Evolutionary conservation across 2,888 invertebrate species (phyloP).

Genomic region (Cyclophora albipunctata): DNA sequence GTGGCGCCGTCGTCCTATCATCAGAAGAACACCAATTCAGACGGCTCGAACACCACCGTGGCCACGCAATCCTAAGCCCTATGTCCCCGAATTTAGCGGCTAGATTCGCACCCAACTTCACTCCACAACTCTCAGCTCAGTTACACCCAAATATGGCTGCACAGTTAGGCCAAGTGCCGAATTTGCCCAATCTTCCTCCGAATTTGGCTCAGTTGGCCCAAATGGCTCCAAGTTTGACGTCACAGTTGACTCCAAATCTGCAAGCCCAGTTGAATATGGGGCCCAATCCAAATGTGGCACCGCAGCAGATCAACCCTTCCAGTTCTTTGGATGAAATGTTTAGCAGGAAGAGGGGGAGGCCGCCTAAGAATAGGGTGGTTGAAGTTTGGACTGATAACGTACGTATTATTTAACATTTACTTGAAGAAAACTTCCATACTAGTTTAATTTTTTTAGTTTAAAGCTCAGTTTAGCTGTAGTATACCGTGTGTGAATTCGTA

Average conservation of each 20-base stretch:
- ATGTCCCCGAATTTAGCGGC: conserved; percentile 75
- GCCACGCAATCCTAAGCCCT: conserved; percentile 84
- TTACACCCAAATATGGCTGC: conserved; percentile 69
- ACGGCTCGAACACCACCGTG: conserved; percentile 89
- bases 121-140: conserved; percentile 63
- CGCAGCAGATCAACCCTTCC: conserved; percentile 67
- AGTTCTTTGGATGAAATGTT: conserved; percentile 93
- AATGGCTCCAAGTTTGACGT: conserved; percentile 61
- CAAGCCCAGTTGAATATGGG: conserved; percentile 63
- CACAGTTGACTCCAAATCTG: conserved; percentile 59
- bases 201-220: conserved; percentile 65
- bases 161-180: conserved; percentile 62
- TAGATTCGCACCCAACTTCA: conserved; percentile 74
- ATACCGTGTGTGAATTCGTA: no score
- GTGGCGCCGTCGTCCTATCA: conserved; percentile 84
- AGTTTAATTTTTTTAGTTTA: no score
- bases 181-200: conserved; percentile 50
- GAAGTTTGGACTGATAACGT: conserved; percentile 92
- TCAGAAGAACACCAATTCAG: conserved; percentile 85
- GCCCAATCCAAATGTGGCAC: conserved; percentile 49
- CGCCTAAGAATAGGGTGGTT: conserved; percentile 96
- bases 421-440: no score
- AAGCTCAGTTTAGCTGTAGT: no score
- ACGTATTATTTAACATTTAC: no score
- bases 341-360: conserved; percentile 92